Evolutionary conservation across 2,797 vertebrate genomes (phyloP), one percentile per base, ranked within the genome.

Genomic region (Sylvia borin): DNA sequence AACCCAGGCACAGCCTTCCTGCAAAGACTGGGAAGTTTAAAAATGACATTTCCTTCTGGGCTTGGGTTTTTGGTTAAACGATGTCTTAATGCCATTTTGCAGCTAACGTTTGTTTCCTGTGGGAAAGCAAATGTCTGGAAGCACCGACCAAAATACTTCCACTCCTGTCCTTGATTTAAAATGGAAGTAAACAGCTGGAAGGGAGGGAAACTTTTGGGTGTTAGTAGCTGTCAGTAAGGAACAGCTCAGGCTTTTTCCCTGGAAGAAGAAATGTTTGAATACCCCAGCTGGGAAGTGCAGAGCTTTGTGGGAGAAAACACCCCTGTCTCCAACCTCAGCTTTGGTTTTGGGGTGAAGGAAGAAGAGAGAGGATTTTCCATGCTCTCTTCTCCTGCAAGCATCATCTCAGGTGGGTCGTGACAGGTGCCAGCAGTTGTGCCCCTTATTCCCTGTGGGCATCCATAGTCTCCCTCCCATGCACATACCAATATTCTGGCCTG

Each of bases 391-490:
- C 21, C 67, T 58, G 27, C 60, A 64, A 50, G 5, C 18, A 16
- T 20, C 1, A 0, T 32, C 65, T 74, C 8, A 0, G 72, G 61
- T 62, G 48, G 38, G 14, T 32, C 5, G 3, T 48, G 51, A 11
- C 51, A 47, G 51, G 38, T 1, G 2, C 29, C 20, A 68, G 17
- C 54, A 76, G 34, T 65, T 1, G 13, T 58, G 71, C 11, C 32
- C 50, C 14, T 71, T 60, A 6, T 42, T 47, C 87, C 48, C 57
- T 15, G 27, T 34, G 45, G 36, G 18, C 19, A 57, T 91, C 60
- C n/a, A 4, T n/a, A 31, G 62, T 18, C 54, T 45, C 5, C 26
- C 20, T 31, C 15, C 17, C 5, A 2, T 32, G 10, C 31, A 22
- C 70, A 40, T 50, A 25, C 22, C 64, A 90, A 82, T 74, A 80